Evolutionary conservation across 2,113 vertebrate species (phyloP).

Genomic region (Ornithorhynchus anatinus): DNA sequence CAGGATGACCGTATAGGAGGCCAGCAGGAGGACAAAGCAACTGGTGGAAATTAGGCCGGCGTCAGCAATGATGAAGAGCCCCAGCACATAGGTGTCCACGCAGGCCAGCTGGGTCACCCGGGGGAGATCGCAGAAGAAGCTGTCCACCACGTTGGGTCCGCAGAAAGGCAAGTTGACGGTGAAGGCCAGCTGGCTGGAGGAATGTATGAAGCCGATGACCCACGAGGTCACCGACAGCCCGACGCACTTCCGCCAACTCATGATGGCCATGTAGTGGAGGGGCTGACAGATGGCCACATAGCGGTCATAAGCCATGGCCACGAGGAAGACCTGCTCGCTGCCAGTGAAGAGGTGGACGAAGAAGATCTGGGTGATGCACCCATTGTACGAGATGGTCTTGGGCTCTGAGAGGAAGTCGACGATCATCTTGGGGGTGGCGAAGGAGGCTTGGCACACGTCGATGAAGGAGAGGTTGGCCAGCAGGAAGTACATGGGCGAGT

Average conservation of each 20-base stretch:
- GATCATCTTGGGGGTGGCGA: constrained; percentile 59
- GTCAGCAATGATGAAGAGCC: constrained; percentile 37
- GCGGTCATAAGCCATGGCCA: constrained; percentile 48
- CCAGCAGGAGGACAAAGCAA: constrained; percentile 11
- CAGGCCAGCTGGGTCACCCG: constrained; percentile 35
- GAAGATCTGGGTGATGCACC: constrained; percentile 65
- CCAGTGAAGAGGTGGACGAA: constrained; percentile 61
- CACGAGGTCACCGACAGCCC: constrained; percentile 13
- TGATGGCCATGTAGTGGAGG: constrained; percentile 20
- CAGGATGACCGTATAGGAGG: constrained; percentile 35
- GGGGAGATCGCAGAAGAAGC: constrained; percentile 49
- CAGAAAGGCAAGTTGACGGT: constrained; percentile 36
- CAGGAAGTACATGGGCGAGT: constrained; percentile 63
- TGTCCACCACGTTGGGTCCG: constrained; percentile 40
- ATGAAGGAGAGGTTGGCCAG: constrained; percentile 63
- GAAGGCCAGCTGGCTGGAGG: constrained; percentile 37
- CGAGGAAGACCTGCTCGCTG: constrained; percentile 62
- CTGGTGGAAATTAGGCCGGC: constrained; percentile 46
- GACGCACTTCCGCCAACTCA: constrained; percentile 4
- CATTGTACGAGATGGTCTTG: constrained; percentile 54
- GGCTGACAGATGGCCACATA: constrained; percentile 44
- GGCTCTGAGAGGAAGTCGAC: constrained; percentile 41
- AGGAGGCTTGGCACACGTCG: constrained; percentile 61
- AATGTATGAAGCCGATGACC: constrained; percentile 39
- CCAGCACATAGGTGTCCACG: constrained; percentile 9